A percentile compares a stretch with the other conserved stretches of the same genome.
These are phyloP conservation scores for Pachydiplax longipennis DNA, from an alignment of 2,888 invertebrate genomes.

Conservation along the genomic window DNA sequence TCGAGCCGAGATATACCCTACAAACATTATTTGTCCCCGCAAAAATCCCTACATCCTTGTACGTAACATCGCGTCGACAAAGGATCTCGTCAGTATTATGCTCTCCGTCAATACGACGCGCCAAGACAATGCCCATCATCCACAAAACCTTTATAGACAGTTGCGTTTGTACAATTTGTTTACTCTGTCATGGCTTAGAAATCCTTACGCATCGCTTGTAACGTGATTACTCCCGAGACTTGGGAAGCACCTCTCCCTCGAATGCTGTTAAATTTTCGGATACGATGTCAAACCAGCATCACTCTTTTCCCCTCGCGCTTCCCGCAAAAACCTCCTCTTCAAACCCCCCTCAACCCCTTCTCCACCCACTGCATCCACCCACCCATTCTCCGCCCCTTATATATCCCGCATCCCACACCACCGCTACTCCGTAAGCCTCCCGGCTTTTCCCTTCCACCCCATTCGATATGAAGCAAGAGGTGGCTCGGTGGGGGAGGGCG, in stretches of 20 bases:
- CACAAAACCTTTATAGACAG: background rate
- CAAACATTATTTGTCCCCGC: too few relatives aligned
- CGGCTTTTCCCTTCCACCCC: background rate
- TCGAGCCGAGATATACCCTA: too few relatives aligned
- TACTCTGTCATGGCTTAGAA: background rate
- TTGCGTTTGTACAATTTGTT: background rate
- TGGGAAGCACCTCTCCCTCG: background rate
- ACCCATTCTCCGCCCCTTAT: too few relatives aligned
- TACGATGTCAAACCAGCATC: background rate
- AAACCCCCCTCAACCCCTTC: background rate
- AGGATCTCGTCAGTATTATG: background rate
- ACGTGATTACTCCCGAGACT: conserved; percentile 10
- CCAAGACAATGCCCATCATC: background rate
- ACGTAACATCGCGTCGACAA: background rate
- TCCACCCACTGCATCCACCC: background rate
- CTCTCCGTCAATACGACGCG: background rate
- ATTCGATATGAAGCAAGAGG: background rate
- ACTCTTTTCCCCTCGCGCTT: background rate
- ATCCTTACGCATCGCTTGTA: background rate
- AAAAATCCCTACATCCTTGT: too few relatives aligned
- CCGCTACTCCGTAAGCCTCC: background rate
- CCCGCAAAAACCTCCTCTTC: background rate
- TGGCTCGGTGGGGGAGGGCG: background rate
- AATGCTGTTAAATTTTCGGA: background rate
- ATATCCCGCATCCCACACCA: background rate